These are phyloP conservation scores for Chloromyia formosa DNA, from an alignment of 2,888 invertebrate species.

Conservation along the genomic window DNA sequence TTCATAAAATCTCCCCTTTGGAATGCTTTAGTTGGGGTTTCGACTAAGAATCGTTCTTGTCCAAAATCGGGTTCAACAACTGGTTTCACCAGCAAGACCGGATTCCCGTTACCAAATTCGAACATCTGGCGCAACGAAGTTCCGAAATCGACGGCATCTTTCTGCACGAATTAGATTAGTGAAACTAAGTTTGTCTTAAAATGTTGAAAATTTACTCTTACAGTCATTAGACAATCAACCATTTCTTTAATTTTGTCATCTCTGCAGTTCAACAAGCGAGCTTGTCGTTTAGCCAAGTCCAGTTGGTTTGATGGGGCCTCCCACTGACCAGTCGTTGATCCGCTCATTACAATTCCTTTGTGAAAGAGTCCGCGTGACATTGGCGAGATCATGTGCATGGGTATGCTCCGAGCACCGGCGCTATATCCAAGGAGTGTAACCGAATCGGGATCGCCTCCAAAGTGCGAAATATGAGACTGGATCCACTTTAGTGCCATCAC, in stretches of 20 bases:
- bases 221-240: constrained; percentile 67
- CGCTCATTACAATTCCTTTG: constrained; percentile 74
- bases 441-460: constrained; percentile 72
- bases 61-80: constrained; percentile 73
- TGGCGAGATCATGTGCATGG: constrained; percentile 70
- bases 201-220: neutral
- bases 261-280: constrained; percentile 69
- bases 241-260: constrained; percentile 66
- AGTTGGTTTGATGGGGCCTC: constrained; percentile 66
- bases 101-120: constrained; percentile 51
- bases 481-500: constrained; percentile 74
- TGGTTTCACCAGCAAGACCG: constrained; percentile 67
- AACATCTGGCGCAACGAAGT: constrained; percentile 38
- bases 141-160: constrained; percentile 43
- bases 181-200: neutral
- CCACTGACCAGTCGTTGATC: constrained; percentile 67
- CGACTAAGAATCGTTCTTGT: constrained; percentile 70
- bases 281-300: constrained; percentile 70
- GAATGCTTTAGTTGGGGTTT: constrained; percentile 69
- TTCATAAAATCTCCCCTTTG: constrained; percentile 67
- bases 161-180: constrained; percentile 39
- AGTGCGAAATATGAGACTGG: constrained; percentile 69
- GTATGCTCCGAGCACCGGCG: constrained; percentile 66
- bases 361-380: constrained; percentile 76
- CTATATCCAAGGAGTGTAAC: constrained; percentile 73